Evolutionary conservation across 2,797 vertebrate genomes (phyloP).

Genomic region (Ptychadena robeensis): DNA sequence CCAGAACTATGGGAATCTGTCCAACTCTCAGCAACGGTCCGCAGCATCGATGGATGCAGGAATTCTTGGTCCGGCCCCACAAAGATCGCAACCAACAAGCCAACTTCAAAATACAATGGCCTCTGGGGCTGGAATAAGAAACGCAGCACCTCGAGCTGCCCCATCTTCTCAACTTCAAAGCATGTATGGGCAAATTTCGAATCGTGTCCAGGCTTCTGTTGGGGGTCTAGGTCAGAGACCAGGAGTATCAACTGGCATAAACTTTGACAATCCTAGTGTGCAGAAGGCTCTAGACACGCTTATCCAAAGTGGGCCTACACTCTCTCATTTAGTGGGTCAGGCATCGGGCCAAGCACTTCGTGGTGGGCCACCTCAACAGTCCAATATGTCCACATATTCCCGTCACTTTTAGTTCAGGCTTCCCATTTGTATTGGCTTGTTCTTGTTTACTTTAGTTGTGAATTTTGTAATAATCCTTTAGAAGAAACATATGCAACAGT

Average conservation of each 20-base stretch:
- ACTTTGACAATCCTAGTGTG: slow-evolving; percentile 97
- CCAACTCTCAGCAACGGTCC: slow-evolving; percentile 53
- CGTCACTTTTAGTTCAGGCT: slow-evolving; percentile 80
- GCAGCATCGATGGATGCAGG: slow-evolving; percentile 61
- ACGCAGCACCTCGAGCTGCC: slow-evolving; percentile 72
- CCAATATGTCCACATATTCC: slow-evolving; percentile 84
- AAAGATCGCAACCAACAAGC: slow-evolving; percentile 73
- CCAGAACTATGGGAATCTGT: slow-evolving; percentile 74
- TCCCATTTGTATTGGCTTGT: neutral
- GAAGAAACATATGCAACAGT: too few relatives aligned
- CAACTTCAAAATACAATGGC: slow-evolving; percentile 73
- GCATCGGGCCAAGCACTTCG: slow-evolving; percentile 70
- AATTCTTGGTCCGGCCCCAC: slow-evolving; percentile 71
- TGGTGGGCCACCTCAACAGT: slow-evolving; percentile 70
- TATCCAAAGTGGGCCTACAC: slow-evolving; percentile 93
- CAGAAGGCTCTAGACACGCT: slow-evolving; percentile 97
- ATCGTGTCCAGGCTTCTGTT: slow-evolving; percentile 74
- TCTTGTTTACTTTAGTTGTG: neutral
- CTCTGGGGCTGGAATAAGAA: slow-evolving; percentile 68
- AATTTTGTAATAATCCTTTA: neutral
- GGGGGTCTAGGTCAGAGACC: slow-evolving; percentile 75
- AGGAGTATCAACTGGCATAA: slow-evolving; percentile 81
- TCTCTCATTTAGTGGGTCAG: slow-evolving; percentile 88
- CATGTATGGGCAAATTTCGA: slow-evolving; percentile 75
- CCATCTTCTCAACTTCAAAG: slow-evolving; percentile 70